Base-by-base conservation (phyloP, 1,140 invertebrate species). In the Cheumatopsyche charites region DNA sequence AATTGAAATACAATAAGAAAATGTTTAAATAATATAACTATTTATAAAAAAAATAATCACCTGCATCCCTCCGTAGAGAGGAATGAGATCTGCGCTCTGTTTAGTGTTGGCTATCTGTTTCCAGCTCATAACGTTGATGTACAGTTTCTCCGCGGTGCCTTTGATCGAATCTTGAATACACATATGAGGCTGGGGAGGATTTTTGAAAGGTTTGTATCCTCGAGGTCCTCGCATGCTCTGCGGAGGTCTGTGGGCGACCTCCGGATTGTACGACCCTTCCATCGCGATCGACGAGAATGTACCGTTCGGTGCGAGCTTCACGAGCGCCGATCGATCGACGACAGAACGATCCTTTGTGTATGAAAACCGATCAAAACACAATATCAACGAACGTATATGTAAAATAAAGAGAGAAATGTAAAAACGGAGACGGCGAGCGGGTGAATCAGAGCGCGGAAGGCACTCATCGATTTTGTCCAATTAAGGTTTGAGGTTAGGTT, bases 121-220 rank as follows among this genome's bases (percentile, higher is more conserved):
- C 89, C 89, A 91, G 76, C 89, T 90, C 58, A 91, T 78, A 52
- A 91, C 89, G 78, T 90, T 90, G 70, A 91, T 87, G 73, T 88
- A 91, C 13, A 86, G 77, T 75, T 86, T 84, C 73, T 87, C 83
- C 21, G 83, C 78, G 71, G 82, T 80, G 67, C 84, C 86, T 76
- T 86, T 84, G 74, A 89, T 84, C 67, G 84, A 87, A 75, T 90
- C 89, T 77, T 88, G 86, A 75, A 91, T 90, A 80, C 90, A 90
- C 89, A 91, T 90, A 79, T 90, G 88, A 23, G 90, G 90, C 71
- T 91, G 90, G 5, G 90, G 90, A 67, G 90, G 90, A 78, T 90
- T 90, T 78, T 90, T 89, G 72, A 90, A 90, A 1, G 58, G 71
- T 47, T 72, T 72, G 36, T 67, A 72, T 7, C 65, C 65, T 0